These are phyloP conservation scores for Megaceryle torquata DNA, from an alignment of 2,113 vertebrate genomes.

Conservation along the genomic window DNA sequence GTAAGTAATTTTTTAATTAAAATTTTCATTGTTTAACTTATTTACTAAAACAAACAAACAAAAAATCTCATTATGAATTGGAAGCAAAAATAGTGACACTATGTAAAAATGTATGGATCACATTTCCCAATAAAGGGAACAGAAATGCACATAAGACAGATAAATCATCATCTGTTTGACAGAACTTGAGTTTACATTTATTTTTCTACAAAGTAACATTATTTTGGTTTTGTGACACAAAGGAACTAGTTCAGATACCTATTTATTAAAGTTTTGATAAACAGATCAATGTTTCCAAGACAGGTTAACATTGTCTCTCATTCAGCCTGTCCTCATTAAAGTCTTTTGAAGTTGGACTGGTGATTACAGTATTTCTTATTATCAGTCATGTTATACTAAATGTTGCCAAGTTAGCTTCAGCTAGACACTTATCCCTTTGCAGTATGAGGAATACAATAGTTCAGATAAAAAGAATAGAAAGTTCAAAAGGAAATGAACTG, in stretches of 20 bases:
- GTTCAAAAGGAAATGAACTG: neutral
- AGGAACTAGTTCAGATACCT: neutral
- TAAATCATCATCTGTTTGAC: neutral
- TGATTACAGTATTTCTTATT: neutral
- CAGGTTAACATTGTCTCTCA: neutral
- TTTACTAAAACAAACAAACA: neutral
- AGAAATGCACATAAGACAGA: neutral
- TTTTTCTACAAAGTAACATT: neutral
- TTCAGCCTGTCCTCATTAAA: neutral
- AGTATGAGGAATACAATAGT: neutral
- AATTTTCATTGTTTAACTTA: neutral
- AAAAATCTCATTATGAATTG: neutral
- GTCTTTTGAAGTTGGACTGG: neutral
- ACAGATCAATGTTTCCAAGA: neutral
- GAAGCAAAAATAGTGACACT: neutral
- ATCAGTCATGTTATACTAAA: neutral
- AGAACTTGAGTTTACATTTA: neutral
- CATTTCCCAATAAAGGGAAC: neutral
- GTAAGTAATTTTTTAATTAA: neutral
- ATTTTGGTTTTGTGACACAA: neutral
- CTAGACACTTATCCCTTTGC: neutral
- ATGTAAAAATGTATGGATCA: neutral
- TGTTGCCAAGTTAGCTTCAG: neutral
- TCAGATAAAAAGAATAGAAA: neutral
- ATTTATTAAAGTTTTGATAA: neutral